Evolutionary conservation across 2,888 invertebrate species (phyloP), one percentile per base, ranked within the genome.

Genomic region (Poecilus cupreus): DNA sequence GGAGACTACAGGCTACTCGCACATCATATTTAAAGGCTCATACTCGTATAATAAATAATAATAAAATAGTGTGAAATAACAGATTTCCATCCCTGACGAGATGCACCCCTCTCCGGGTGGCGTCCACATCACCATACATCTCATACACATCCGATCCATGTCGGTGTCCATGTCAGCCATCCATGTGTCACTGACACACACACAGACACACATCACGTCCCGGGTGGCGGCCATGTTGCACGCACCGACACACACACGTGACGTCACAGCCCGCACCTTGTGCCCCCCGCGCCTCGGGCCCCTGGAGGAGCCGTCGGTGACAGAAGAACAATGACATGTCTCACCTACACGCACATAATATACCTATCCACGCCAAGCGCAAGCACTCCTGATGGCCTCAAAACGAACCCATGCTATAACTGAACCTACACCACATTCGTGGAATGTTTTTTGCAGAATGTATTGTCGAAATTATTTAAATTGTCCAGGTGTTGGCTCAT

Each of bases 271-370:
- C 54, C 49, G 6, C 10, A 5, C 5, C 54, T 22, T 11, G 13
- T 8, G 18, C 64, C 64, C 5, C 18, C 16, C 64, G 37, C 11
- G 37, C 32, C 64, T 16, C 37, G 32, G 20, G 16, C 64, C 64
- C 26, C 22, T 13, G 32, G 16, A 51, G 16, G 51, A 10, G 8
- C 51, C 51, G 51, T 13, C 16, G 75, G 75, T 75, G 64, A 77
- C 77, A 60, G 39, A 46, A 78, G 78, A 78, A 78, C 78, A 78
- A 78, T 78, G 78, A 46, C 37, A 46, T 64, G 78, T 78, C 78
- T 46, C 78, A 78, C 78, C 78, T 78, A 78, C 78, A 68, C 78
- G 39, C 51, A 39, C 39, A 64, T 60, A 32, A 78, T 64, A 43
- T 64, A 46, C 51, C 75, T 72, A 72, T 22, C 46, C 43, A 43